Conservation (phyloP, 2,797 vertebrate genomes). For the Clarias laeviceps region DNA sequence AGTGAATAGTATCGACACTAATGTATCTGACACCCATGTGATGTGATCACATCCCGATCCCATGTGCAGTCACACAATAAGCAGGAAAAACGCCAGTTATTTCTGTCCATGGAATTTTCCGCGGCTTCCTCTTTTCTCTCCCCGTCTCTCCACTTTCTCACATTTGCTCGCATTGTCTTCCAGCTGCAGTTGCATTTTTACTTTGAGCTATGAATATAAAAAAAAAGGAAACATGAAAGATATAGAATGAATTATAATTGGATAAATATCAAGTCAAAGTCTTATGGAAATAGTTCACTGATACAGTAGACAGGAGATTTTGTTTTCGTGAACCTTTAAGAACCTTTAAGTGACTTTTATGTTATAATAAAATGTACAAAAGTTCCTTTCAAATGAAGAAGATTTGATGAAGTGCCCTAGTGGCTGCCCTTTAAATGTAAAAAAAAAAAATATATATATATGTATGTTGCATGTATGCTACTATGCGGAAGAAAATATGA, state of each 20-base stretch:
- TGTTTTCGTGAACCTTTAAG: background rate
- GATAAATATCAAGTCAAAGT: background rate
- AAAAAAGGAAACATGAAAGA: background rate
- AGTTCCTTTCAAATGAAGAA: background rate
- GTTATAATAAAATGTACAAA: background rate
- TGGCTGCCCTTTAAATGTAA: background rate
- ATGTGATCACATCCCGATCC: background rate
- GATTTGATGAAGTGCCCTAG: background rate
- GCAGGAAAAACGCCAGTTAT: slow-evolving; percentile 48
- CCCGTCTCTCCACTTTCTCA: background rate
- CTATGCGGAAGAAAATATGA: background rate
- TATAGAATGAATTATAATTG: background rate
- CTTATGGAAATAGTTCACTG: background rate
- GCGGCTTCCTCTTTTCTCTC: slow-evolving; percentile 40
- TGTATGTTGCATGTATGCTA: too few relatives aligned
- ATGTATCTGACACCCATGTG: background rate
- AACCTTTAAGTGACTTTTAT: background rate
- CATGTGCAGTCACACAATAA: slow-evolving; percentile 32
- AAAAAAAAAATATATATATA: background rate
- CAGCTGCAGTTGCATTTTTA: background rate
- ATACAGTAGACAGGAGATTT: background rate
- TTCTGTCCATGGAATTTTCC: slow-evolving; percentile 45
- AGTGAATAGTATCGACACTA: background rate
- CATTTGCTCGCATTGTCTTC: background rate
- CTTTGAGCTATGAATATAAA: too few relatives aligned